Evolutionary conservation across 2,113 vertebrate genomes (phyloP).

Genomic region (Calyptommatus sinebrachiatus): DNA sequence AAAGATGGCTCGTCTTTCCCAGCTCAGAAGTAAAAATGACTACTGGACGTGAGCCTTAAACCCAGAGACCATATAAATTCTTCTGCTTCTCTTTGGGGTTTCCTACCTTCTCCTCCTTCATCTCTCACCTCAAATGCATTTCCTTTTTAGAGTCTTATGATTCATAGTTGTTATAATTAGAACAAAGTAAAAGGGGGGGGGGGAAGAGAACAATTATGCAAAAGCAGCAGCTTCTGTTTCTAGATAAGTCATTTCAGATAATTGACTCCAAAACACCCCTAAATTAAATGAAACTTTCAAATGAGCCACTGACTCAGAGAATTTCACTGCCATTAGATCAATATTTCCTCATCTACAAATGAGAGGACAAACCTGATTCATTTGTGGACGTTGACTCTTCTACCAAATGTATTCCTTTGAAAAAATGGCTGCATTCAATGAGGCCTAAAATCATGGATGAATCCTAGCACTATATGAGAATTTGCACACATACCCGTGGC

Average conservation of each 20-base stretch:
- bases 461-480: no score
- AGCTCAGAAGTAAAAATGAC: no score
- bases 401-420: slow-evolving; percentile 8
- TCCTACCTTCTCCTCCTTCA: background rate
- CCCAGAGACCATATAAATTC: background rate
- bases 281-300: slow-evolving; percentile 31
- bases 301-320: slow-evolving; percentile 7
- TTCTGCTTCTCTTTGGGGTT: background rate
- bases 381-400: background rate
- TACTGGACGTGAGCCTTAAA: no score
- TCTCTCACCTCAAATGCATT: background rate
- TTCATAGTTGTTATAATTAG: background rate
- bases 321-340: slow-evolving; percentile 32
- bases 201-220: background rate
- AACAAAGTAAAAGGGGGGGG: background rate
- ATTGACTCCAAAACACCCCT: slow-evolving; percentile 13
- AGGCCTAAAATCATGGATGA: no score
- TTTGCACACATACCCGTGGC: no score
- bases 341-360: slow-evolving; percentile 63
- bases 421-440: background rate
- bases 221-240: background rate
- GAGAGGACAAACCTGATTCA: slow-evolving; percentile 28
- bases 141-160: background rate
- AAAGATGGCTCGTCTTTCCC: no score
- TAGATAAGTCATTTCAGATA: slow-evolving; percentile 17